Evolutionary conservation across 2,113 vertebrate species (phyloP).

Genomic region (Platanista minor): DNA sequence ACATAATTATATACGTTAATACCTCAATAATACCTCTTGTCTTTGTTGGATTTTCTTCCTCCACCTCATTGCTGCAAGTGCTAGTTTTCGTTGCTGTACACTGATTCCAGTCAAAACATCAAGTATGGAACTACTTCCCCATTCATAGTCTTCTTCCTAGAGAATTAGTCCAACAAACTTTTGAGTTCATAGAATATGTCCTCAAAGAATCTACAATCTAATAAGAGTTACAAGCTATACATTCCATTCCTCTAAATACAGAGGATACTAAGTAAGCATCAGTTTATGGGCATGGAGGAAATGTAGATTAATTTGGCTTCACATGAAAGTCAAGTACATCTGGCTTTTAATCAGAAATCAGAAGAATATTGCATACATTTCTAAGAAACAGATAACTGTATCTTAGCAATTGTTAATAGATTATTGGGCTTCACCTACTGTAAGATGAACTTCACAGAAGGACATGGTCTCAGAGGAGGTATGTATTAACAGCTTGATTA

Average conservation of each 20-base stretch:
- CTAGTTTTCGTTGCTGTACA: constrained; percentile 90
- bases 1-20: background rate
- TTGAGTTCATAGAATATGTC: background rate
- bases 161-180: background rate
- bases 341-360: constrained; percentile 14
- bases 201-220: background rate
- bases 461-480: background rate
- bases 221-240: background rate
- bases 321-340: background rate
- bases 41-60: constrained; percentile 88
- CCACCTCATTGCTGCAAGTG: constrained; percentile 94
- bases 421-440: background rate
- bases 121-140: constrained; percentile 92
- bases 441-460: background rate
- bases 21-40: constrained; percentile 78
- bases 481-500: background rate
- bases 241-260: background rate
- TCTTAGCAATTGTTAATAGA: background rate
- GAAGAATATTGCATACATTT: background rate
- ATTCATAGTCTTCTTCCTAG: constrained; percentile 97
- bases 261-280: background rate
- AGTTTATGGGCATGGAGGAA: background rate
- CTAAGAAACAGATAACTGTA: background rate
- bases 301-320: background rate
- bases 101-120: constrained; percentile 88